Base-by-base conservation (phyloP, 2,113 vertebrate genomes). In the Heteronetta atricapilla region DNA sequence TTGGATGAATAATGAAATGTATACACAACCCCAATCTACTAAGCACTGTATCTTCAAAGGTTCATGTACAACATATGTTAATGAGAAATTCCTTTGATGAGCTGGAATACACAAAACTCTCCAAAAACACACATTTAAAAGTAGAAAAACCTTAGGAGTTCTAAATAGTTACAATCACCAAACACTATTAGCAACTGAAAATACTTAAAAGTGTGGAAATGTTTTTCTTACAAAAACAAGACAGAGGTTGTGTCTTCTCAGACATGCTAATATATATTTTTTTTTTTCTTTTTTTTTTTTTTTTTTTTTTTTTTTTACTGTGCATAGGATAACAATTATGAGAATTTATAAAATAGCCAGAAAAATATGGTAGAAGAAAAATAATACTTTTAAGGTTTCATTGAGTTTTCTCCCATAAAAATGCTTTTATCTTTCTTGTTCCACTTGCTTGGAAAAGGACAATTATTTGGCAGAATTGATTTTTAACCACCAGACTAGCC, bases 1-100 rank as follows among this genome's bases (percentile, higher is more conserved):
- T 21, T 48, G 23, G 76, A 72, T 3, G 3, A 74, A 59, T 59
- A 86, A 85, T 55, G 58, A 67, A 82, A 90, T 60, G 42, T 22
- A 21, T 68, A 82, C 11, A 59, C 17, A 92, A 88, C 2, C 5
- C 40, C 25, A 3, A 36, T 60, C 84, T 90, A 92, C 76, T 80
- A 80, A 90, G 53, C 42, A 64, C 38, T 31, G 29, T 48, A 85
- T 58, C 93, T 88, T 93, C 88, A 93, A 93, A 94, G 79, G 34
- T 44, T 74, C 25, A 68, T 63, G 58, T 76, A 88, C n/a, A 70
- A 86, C 29, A 17, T 34, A 82, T 17, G 15, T 28, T 90, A 82
- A 64, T 73, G 17, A 86, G 36, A 83, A 88, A 64, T 68, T 60
- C 29, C n/a, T 88, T 79, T 88, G 92, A 91, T 79, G 66, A 81